Evolutionary conservation across 1,140 invertebrate species (phyloP).

Genomic region (Brachionus asplanchnoidis): DNA sequence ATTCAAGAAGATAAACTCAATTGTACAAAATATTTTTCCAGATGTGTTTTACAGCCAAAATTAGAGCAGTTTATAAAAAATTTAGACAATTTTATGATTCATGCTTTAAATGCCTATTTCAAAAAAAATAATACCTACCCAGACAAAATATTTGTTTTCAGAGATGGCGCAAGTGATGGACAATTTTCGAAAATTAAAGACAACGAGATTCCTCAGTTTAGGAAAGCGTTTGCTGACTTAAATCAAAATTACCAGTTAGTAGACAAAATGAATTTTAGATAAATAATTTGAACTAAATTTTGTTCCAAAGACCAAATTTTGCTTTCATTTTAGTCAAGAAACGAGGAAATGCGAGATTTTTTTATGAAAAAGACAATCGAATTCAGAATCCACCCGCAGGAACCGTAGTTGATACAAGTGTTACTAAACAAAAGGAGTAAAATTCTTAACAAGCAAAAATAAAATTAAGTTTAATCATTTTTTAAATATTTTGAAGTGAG

Average conservation of each 20-base stretch:
- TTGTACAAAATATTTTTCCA: conserved; percentile 40
- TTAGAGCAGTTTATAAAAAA: neutral
- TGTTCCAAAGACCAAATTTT: neutral
- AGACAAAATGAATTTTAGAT: neutral
- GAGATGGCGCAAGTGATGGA: conserved; percentile 86
- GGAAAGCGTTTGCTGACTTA: conserved; percentile 59
- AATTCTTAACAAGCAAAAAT: neutral
- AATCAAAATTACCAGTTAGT: conserved; percentile 21
- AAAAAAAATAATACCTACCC: conserved; percentile 8
- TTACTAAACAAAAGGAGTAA: conserved; percentile 74
- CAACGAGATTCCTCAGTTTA: conserved; percentile 71
- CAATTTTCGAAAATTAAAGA: conserved; percentile 64
- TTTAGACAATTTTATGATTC: neutral
- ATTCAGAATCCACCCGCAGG: conserved; percentile 75
- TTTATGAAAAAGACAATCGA: conserved; percentile 40
- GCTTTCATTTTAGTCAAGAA: conserved; percentile 40
- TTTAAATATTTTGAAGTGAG: conserved; percentile 61
- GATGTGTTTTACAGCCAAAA: conserved; percentile 2
- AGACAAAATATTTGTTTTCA: conserved; percentile 68
- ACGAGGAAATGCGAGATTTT: conserved; percentile 11
- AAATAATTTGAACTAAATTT: neutral
- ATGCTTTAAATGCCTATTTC: neutral
- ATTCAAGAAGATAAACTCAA: neutral
- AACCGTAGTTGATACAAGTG: conserved; percentile 72
- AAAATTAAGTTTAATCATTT: neutral